phyloP scores from a whole-genome alignment of 1,140 invertebrate genomes.

The Copidosoma floridanum region DNA sequence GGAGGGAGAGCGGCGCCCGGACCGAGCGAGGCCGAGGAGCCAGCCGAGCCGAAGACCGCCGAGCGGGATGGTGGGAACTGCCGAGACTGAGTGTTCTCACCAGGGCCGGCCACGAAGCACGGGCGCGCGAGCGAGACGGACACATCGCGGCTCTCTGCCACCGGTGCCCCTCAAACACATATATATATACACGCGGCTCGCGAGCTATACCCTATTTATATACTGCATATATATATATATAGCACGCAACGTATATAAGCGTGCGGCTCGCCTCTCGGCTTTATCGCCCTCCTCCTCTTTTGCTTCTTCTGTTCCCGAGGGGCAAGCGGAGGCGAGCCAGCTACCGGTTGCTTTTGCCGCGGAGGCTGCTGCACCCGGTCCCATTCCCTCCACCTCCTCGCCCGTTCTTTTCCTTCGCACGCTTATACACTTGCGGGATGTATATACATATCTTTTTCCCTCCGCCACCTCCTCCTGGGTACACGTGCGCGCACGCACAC shows the following conservation, averaged over 20 bases:
- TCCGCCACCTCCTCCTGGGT: no score
- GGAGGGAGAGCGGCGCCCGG: no score
- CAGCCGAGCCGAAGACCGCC: slow-evolving; percentile 1
- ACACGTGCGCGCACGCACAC: no score
- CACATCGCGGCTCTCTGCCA: no score
- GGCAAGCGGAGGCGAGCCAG: background rate
- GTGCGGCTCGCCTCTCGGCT: background rate
- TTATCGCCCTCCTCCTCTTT: background rate
- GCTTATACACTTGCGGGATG: no score
- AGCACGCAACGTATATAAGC: no score
- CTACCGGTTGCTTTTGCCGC: no score
- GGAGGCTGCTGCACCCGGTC: slow-evolving; percentile 1
- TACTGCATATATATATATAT: background rate
- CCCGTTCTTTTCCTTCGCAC: background rate
- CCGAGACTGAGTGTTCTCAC: no score
- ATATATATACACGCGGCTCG: background rate
- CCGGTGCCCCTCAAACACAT: background rate
- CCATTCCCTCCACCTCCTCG: background rate
- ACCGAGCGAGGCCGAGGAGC: slow-evolving; percentile 12
- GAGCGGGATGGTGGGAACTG: no score
- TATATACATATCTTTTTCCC: no score
- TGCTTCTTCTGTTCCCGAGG: background rate
- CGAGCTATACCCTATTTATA: background rate
- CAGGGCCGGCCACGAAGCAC: no score
- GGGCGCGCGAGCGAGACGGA: no score